Conservation (phyloP, 2,888 invertebrate species). For the Platypus cylindrus region DNA sequence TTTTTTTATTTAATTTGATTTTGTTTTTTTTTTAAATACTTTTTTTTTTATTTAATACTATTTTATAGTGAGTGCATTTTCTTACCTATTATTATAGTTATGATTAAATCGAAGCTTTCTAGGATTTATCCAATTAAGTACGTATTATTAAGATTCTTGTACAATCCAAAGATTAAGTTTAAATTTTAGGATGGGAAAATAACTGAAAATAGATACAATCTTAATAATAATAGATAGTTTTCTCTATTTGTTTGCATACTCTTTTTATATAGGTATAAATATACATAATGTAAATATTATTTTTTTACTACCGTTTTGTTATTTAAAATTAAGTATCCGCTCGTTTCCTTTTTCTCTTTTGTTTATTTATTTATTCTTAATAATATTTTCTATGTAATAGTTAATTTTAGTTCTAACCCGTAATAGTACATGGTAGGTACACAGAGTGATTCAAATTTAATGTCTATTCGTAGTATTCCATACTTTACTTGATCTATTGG, state of each 20-base stretch:
- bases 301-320: conserved; percentile 16
- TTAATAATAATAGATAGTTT: too few relatives aligned
- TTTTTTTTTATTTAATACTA: conserved; percentile 25
- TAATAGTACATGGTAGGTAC: too few relatives aligned
- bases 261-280: conserved; percentile 16
- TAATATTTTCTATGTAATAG: conserved; percentile 15
- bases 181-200: too few relatives aligned
- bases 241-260: too few relatives aligned
- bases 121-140: conserved; percentile 10
- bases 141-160: conserved; percentile 27
- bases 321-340: conserved; percentile 12
- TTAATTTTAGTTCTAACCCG: too few relatives aligned
- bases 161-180: conserved; percentile 34
- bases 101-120: conserved; percentile 20
- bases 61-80: conserved; percentile 19
- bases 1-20: too few relatives aligned
- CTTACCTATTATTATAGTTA: too few relatives aligned
- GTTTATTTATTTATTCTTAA: conserved; percentile 16
- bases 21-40: too few relatives aligned
- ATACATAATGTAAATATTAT: conserved; percentile 15
- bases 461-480: too few relatives aligned
- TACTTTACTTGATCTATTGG: too few relatives aligned
- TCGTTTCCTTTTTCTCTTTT: conserved; percentile 15
- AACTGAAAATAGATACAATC: too few relatives aligned
- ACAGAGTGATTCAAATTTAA: too few relatives aligned